Evolutionary conservation across 2,888 invertebrate species (phyloP), one percentile per base, ranked within the genome.

Genomic region (Dione vanillae): DNA sequence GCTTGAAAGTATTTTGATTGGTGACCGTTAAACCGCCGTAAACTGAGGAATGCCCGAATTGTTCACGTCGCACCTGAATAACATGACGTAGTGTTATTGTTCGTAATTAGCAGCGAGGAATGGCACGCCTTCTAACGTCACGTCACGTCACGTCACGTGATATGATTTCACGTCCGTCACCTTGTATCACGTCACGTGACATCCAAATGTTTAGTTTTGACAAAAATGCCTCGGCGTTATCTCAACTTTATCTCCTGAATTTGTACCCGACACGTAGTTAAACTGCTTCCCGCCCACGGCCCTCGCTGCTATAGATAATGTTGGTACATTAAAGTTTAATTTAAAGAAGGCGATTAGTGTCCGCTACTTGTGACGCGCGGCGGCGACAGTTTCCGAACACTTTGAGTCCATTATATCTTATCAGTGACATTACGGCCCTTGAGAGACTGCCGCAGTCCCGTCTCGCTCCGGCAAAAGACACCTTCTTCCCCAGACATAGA

Each of bases 401-500:
- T 68, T 73, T 65, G 71, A 59, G 62, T 19, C 74, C 70, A 71
- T 56, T 19, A 64, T 84, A 85, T 87, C 88, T 88, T 85, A 88
- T 85, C 87, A 79, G 77, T 74, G 76, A 87, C 85, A 85, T 81
- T 80, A 82, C 83, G 81, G 77, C 49, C 37, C 64, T 49, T 59
- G 49, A 19, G 16, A n/a, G 49, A 1, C 47, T 37, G 40, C 61
- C 61, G 59, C 41, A 12, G n/a, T 1, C 3, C 2, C 8, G 0
- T 1, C 12, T 7, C n/a, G 14, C 19, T n/a, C 14, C 1, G 2
- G 11, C 8, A 43, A 62, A 41, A 41, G 9, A 20, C 37, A 27
- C 58, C 56, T n/a, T 67, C 20, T 37, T 5, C 0, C 19, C 0
- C 7, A 5, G 45, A 12, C 12, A 20, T 20, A 71, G 49, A 47